Evolutionary conservation across 1,140 invertebrate genomes (phyloP), one percentile per base, ranked within the genome.

Genomic region (Drosophila ohnishii): DNA sequence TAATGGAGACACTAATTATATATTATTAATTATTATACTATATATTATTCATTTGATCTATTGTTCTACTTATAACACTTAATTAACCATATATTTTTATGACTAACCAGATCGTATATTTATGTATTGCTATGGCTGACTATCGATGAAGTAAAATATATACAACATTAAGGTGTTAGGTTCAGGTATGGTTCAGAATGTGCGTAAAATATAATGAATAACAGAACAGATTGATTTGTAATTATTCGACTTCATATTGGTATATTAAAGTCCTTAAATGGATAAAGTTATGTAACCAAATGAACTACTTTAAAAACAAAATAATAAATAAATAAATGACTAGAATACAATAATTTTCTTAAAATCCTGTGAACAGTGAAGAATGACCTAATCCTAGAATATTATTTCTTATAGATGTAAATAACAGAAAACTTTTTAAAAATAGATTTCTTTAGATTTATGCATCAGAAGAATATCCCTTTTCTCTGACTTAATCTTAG

Each of bases 401-500:
- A 8, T 8, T 28, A n/a, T 47, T 9, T 9, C 2, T n/a, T 28
- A 47, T 8, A 28, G 13, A n/a, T 28, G 5, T 25, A 14, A 47
- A 25, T 1, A 25, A 45, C 0, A 25, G 8, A 25, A 14, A 44
- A 5, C 4, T 13, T 3, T 22, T 48, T 1, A 48, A 9, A 28
- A 28, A 10, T 25, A 25, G 0, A 25, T 45, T 25, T 25, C 6
- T 9, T 2, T 28, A 28, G 16, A 16, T 6, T 51, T 51, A 3
- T 47, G 45, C 76, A 66, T 30, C 60, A 14, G 7, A 40, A 40
- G 8, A 16, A 40, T 16, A 9, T 32, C 34, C 4, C 2, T 13
- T 40, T 61, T 64, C 32, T 35, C 47, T 51, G 30, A 47, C 30
- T 30, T 34, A 53, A 53, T 60, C 37, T 25, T n/a, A 37, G 25